Conservation (phyloP, 1,140 invertebrate genomes). For the Eumaeus atala region DNA sequence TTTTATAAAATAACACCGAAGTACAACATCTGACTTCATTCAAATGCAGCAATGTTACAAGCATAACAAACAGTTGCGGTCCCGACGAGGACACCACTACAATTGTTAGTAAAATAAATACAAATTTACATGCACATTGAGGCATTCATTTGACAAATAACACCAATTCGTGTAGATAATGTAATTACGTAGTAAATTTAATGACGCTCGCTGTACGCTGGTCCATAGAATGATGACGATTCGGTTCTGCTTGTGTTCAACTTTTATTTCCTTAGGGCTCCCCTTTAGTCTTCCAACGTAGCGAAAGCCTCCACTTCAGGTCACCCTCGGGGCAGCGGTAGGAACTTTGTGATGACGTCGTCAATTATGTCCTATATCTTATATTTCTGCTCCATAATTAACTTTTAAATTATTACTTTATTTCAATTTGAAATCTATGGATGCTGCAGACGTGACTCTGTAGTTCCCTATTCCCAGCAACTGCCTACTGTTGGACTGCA, state of each 20-base stretch:
- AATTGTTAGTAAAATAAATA: too few relatives aligned
- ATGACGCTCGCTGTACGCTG: too few relatives aligned
- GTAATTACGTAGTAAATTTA: constrained; percentile 35
- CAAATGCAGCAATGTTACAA: too few relatives aligned
- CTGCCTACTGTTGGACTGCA: constrained; percentile 40
- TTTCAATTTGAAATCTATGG: constrained; percentile 50
- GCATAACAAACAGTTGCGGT: too few relatives aligned
- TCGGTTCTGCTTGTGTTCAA: constrained; percentile 39
- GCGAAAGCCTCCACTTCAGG: constrained; percentile 49
- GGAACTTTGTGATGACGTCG: constrained; percentile 71
- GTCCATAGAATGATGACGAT: constrained; percentile 44
- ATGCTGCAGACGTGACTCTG: constrained; percentile 63
- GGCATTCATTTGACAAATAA: too few relatives aligned
- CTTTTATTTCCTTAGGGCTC: constrained; percentile 29
- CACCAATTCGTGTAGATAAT: constrained; percentile 56
- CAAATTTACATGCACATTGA: too few relatives aligned
- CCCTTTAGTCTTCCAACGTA: constrained; percentile 53
- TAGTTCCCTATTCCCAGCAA: constrained; percentile 59
- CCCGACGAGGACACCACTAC: too few relatives aligned
- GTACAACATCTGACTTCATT: too few relatives aligned
- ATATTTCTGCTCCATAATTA: constrained; percentile 38
- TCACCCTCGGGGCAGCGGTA: constrained; percentile 54
- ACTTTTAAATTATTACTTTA: constrained; percentile 32
- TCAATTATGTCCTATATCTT: constrained; percentile 69
- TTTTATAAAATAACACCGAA: too few relatives aligned